These are phyloP conservation scores for Blera fallax DNA, from an alignment of 2,888 invertebrate genomes.

Conservation along the genomic window DNA sequence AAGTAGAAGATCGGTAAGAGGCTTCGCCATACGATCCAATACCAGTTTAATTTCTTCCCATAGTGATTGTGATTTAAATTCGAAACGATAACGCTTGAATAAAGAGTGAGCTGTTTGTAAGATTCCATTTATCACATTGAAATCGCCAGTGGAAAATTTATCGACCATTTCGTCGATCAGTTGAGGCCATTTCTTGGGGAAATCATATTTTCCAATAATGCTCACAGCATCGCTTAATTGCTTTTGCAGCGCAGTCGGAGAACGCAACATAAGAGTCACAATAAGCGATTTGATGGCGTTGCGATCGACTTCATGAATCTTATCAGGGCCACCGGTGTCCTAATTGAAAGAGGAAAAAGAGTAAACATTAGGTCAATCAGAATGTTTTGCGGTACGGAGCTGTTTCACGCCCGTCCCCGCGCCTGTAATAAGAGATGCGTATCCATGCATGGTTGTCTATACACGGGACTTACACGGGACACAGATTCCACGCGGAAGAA, in stretches of 20 bases:
- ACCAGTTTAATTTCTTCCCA: slow-evolving; percentile 99
- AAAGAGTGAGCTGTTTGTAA: slow-evolving; percentile 97
- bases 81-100: slow-evolving; percentile 97
- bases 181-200: slow-evolving; percentile 97
- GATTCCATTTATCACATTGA: slow-evolving; percentile 96
- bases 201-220: slow-evolving; percentile 97
- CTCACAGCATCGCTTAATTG: slow-evolving; percentile 98
- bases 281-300: slow-evolving; percentile 91
- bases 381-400: not conserved
- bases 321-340: slow-evolving; percentile 89
- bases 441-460: too few relatives aligned
- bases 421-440: too few relatives aligned
- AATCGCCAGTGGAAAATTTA: slow-evolving; percentile 95
- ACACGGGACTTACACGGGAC: too few relatives aligned
- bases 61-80: slow-evolving; percentile 96
- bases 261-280: slow-evolving; percentile 95
- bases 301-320: slow-evolving; percentile 91
- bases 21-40: slow-evolving; percentile 95
- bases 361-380: not conserved
- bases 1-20: slow-evolving; percentile 95
- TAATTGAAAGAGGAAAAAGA: slow-evolving; percentile 73
- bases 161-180: slow-evolving; percentile 96
- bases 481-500: too few relatives aligned
- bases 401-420: too few relatives aligned
- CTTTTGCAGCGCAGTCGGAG: slow-evolving; percentile 94